phyloP scores from a whole-genome alignment of 2,797 vertebrate genomes.

The Diglossa cyanea region DNA sequence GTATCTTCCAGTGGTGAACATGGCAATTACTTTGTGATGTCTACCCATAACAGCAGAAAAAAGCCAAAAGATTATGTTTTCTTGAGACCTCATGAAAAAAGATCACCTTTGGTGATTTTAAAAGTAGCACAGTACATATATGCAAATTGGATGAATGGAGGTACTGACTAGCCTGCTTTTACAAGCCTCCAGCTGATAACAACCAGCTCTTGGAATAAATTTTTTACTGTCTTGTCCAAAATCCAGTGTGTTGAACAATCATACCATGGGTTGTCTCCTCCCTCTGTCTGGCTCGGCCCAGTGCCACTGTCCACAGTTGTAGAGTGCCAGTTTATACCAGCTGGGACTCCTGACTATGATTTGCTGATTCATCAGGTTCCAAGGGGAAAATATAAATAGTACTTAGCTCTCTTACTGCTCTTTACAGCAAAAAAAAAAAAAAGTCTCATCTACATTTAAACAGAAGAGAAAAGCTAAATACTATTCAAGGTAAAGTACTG shows the following conservation, averaged over 20 bases:
- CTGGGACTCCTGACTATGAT: background rate
- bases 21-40: background rate
- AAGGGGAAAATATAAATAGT: background rate
- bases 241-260: background rate
- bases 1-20: background rate
- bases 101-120: background rate
- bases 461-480: background rate
- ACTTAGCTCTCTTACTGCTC: background rate
- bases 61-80: background rate
- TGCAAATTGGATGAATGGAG: rapidly evolving
- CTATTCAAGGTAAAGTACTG: background rate
- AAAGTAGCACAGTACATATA: background rate
- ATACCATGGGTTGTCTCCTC: background rate
- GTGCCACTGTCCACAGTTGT: background rate
- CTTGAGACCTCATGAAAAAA: background rate
- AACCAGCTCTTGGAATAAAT: background rate
- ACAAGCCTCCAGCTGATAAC: background rate
- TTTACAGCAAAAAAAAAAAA: background rate
- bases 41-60: background rate
- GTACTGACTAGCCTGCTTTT: background rate
- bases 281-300: background rate
- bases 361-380: conserved; percentile 32
- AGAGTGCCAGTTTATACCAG: conserved; percentile 7
- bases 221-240: background rate
- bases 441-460: background rate